Evolutionary conservation across 2,888 invertebrate species (phyloP), one percentile per base, ranked within the genome.

Genomic region (Taphrorychus bicolor): DNA sequence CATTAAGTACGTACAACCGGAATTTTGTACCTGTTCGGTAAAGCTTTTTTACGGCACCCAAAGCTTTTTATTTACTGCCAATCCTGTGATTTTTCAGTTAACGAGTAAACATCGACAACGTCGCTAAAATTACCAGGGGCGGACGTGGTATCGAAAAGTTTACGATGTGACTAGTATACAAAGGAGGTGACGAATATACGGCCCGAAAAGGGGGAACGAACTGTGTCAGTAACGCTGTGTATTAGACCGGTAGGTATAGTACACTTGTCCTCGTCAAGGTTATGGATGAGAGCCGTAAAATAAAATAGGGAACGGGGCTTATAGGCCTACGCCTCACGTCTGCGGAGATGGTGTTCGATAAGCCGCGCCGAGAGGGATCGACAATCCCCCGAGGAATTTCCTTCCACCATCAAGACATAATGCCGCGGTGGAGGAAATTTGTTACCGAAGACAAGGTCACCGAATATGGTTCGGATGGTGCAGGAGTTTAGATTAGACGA

Each of bases 251-350:
- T 60, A 60, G 51, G 66, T 61, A 60, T 56, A 59, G 58, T 65
- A 69, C 69, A 69, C 69, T 69, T 69, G 69, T 65, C 51, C 54
- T 59, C 69, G 65, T 59, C 69, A 69, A 69, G 69, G 69, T 66
- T 69, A 66, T 52, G 65, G 65, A 48, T 56, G 54, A 53, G 32
- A 59, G 59, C 40, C 59, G 40, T 57, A 56, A 60, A 60, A 66
- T 61, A 49, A 66, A 66, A 66, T 66, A 32, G 66, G 66, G 57
- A 59, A 65, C 23, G 54, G 59, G 59, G 65, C 53, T 22, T 58
- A 21, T 42, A 65, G 49, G 54, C 53, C 59, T 49, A 40, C 48
- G 40, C 53, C 19, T n/a, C 45, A 16, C 45, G 45, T 48, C 48
- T 45, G 32, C 42, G 11, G 32, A 19, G 32, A 62, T 49, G 32